Evolutionary conservation across 2,797 vertebrate genomes (phyloP).

Genomic region (Eulemur albifrons): DNA sequence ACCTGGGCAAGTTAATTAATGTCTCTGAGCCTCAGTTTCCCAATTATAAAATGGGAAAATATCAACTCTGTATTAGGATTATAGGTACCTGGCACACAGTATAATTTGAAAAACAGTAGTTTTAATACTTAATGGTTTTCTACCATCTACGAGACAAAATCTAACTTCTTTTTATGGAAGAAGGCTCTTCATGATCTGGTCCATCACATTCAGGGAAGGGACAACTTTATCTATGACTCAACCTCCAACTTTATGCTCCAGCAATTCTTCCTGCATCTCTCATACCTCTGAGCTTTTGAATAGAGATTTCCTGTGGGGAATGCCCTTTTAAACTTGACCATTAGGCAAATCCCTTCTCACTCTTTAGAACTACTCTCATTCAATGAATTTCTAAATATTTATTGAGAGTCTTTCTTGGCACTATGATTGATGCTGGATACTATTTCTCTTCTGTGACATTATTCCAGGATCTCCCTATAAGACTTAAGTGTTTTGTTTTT

Average conservation of each 20-base stretch:
- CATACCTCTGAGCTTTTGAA: not conserved
- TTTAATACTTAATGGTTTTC: conserved; percentile 37
- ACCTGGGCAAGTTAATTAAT: not conserved
- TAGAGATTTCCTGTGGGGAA: not conserved
- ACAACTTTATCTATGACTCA: conserved; percentile 25
- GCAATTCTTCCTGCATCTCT: not conserved
- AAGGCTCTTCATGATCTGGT: conserved; percentile 2
- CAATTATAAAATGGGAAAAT: conserved; percentile 22
- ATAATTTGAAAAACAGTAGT: conserved; percentile 1
- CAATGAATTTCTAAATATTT: conserved; percentile 13
- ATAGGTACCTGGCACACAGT: not conserved
- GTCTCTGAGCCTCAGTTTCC: not conserved
- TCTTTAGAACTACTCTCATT: conserved; percentile 18
- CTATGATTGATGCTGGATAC: not conserved
- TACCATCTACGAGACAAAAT: conserved; percentile 25
- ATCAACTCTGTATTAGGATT: not conserved
- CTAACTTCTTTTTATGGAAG: conserved; percentile 1
- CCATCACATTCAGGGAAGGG: not conserved
- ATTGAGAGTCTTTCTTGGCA: conserved; percentile 15
- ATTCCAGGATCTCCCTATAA: not conserved
- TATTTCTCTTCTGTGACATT: conserved; percentile 21
- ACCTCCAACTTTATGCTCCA: not conserved
- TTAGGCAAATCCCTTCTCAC: not conserved
- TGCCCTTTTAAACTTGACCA: not conserved
- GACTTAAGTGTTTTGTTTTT: not conserved